Base-by-base conservation (phyloP, 2,888 invertebrate species). In the Eupithecia abbreviata region DNA sequence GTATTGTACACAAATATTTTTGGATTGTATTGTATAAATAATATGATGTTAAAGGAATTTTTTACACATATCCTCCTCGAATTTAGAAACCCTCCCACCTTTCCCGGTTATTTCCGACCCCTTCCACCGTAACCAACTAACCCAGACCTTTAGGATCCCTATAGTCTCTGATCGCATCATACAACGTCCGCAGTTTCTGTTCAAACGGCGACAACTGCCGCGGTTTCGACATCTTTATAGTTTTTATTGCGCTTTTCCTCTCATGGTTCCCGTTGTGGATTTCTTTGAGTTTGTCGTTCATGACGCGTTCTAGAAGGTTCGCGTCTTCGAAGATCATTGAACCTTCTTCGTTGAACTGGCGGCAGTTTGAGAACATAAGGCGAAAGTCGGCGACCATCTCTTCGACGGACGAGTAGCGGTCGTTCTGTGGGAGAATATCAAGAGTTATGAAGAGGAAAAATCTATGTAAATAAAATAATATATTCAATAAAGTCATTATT, bases 321-420 rank as follows among this genome's bases (percentile, higher is more conserved):
- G 99, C 99, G 93, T 99, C 99, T 85, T 98, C 98, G 87, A 98
- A 99, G 82, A 99, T 99, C 89, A 97, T 97, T 0, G 99, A 99
- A 12, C 98, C 97, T 91, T 99, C 94, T 91, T 99, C 99, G 90
- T 99, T 99, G 91, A 98, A 99, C 83, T 98, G 98, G 0, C 99
- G 97, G 87, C 99, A 99, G 93, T 99, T 99, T 77, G 97, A 96
- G 92, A 99, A 99, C 99, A 99, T 99, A n/a, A 99, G 95, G 82
- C 97, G 96, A 85, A 97, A 97, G 89, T 99, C 99, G 0, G 97
- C 96, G 0, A 98, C 96, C 82, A 99, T 96, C 84, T 99, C 98
- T 76, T 98, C 98, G 51, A 99, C 94, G 71, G 96, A 96, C 66
- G 96, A 96, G 93, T 99, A 99, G 81, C 97, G 96, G 82, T 97